Evolutionary conservation across 2,113 vertebrate genomes (phyloP).

Genomic region (Piprites chloris): DNA sequence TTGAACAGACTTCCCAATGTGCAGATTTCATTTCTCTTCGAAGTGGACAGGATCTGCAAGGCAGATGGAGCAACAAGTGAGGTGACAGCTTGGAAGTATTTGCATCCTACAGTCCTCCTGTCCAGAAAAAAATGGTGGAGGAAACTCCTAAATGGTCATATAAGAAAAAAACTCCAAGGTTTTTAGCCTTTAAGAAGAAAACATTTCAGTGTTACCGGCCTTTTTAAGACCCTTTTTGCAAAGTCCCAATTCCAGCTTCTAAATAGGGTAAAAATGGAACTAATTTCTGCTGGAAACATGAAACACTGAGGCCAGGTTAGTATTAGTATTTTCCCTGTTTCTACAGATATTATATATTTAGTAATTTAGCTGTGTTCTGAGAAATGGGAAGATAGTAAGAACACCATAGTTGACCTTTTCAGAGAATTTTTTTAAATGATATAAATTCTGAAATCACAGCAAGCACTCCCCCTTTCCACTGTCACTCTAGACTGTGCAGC

Average conservation of each 20-base stretch:
- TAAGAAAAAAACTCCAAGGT: not conserved
- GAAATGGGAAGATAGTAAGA: not conserved
- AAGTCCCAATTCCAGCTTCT: not conserved
- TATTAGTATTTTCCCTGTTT: not conserved
- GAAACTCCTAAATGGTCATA: not conserved
- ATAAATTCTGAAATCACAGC: not conserved
- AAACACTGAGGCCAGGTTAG: not conserved
- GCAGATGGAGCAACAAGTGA: not conserved
- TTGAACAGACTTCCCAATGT: not conserved
- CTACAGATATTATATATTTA: not conserved
- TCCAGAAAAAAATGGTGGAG: not conserved
- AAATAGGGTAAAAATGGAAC: not conserved
- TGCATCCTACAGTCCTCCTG: not conserved
- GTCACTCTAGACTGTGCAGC: not conserved
- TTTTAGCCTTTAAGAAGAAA: not conserved
- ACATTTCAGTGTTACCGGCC: not conserved
- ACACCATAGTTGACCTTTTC: not conserved
- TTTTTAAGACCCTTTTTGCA: not conserved
- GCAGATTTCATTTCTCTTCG: not conserved
- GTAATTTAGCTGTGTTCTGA: not conserved
- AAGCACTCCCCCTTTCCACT: fast-evolving
- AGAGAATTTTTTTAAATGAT: not conserved
- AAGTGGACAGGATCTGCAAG: not conserved
- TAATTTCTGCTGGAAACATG: not conserved
- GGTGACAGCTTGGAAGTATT: not conserved